Conservation (phyloP, 2,888 invertebrate genomes). For the Augochlorella aurata region DNA sequence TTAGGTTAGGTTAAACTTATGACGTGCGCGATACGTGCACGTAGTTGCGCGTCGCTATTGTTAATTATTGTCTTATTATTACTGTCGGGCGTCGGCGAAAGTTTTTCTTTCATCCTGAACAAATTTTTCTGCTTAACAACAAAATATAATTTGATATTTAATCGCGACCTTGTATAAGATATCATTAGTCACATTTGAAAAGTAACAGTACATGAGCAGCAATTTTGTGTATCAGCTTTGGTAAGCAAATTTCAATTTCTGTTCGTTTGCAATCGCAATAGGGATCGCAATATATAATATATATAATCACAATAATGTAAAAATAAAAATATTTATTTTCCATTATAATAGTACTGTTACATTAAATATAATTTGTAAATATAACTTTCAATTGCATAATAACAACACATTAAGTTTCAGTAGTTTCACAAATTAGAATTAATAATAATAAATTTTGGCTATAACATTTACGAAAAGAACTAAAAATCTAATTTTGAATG, state of each 20-base stretch:
- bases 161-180: constrained; percentile 7
- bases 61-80: constrained; percentile 64
- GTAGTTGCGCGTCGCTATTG: constrained; percentile 67
- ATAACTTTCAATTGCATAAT: constrained; percentile 19
- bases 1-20: constrained; percentile 68
- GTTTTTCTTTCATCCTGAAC: constrained; percentile 15
- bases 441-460: constrained; percentile 11
- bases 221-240: constrained; percentile 47
- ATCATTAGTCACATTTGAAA: constrained; percentile 14
- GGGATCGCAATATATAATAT: constrained; percentile 8
- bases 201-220: constrained; percentile 39
- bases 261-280: not conserved
- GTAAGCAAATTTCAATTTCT: constrained; percentile 44
- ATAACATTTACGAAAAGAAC: constrained; percentile 26
- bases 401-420: constrained; percentile 5
- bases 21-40: constrained; percentile 60
- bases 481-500: not conserved
- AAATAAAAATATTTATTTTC: constrained; percentile 4
- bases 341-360: not conserved
- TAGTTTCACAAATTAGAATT: constrained; percentile 8
- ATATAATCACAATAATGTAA: not conserved
- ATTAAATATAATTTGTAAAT: not conserved
- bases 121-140: not conserved
- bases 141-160: constrained; percentile 16
- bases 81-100: constrained; percentile 49